Evolutionary conservation across 2,113 vertebrate species (phyloP).

Genomic region (Cricetomys ansorgei): DNA sequence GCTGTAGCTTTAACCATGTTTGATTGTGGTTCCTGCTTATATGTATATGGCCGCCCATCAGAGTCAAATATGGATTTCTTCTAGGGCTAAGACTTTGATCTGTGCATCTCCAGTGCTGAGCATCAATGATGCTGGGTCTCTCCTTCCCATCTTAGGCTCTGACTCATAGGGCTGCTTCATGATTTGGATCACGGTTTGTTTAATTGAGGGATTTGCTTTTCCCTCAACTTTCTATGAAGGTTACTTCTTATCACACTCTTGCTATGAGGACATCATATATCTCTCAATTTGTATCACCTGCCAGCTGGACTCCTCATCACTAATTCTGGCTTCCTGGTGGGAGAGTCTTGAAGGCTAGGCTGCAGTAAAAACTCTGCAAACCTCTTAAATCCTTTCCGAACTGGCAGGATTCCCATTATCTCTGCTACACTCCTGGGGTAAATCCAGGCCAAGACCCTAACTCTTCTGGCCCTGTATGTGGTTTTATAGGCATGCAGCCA

Average conservation of each 20-base stretch:
- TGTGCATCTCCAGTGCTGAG: neutral
- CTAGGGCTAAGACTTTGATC: neutral
- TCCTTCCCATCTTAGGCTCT: neutral
- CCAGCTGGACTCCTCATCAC: neutral
- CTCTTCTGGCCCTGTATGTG: neutral
- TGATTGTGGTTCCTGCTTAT: neutral
- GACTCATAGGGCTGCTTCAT: neutral
- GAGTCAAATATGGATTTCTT: neutral
- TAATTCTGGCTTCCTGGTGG: neutral
- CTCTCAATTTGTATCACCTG: constrained; percentile 7
- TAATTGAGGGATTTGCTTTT: constrained; percentile 26
- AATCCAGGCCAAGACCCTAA: constrained; percentile 18
- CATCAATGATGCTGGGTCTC: neutral
- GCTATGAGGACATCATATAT: neutral
- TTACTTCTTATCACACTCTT: neutral
- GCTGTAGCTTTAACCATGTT: neutral
- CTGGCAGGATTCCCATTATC: neutral
- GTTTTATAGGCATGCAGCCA: neutral
- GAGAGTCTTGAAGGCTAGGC: neutral
- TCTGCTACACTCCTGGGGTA: neutral
- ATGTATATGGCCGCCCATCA: neutral
- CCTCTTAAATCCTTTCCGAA: constrained; percentile 49
- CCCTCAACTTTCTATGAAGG: constrained; percentile 21
- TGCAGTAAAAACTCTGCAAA: neutral
- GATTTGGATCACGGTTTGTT: neutral